A percentile compares a stretch with the other conserved stretches of the same genome.
Evolutionary conservation across 2,797 vertebrate species (phyloP).

Genomic region (Erpetoichthys calabaricus): DNA sequence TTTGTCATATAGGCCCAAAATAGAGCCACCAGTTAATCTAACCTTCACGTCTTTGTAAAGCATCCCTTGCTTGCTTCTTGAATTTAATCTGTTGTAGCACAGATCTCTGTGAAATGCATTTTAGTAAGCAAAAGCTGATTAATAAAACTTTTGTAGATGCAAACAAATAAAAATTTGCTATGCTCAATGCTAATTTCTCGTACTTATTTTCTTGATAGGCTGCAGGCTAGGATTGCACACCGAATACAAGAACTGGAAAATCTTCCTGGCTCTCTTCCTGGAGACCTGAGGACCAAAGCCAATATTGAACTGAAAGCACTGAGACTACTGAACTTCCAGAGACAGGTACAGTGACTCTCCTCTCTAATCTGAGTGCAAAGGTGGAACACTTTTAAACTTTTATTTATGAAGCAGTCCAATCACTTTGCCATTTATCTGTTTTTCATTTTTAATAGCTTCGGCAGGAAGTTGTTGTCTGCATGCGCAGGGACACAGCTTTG

Average conservation of each 20-base stretch:
- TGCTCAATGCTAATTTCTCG: too few relatives aligned
- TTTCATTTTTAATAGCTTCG: conserved; percentile 50
- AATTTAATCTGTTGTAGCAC: too few relatives aligned
- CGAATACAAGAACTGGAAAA: conserved; percentile 92
- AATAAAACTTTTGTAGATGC: too few relatives aligned
- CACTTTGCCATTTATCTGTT: background rate
- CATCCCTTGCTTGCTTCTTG: too few relatives aligned
- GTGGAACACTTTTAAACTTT: background rate
- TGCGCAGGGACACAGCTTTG: conserved; percentile 84
- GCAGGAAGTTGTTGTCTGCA: conserved; percentile 94
- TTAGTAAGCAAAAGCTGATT: too few relatives aligned
- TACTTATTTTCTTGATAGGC: conserved; percentile 30
- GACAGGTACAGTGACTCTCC: conserved; percentile 55
- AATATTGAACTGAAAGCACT: conserved; percentile 91
- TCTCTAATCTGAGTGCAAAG: too few relatives aligned
- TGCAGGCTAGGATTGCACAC: conserved; percentile 87
- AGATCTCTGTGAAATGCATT: too few relatives aligned
- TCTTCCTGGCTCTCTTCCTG: conserved; percentile 80
- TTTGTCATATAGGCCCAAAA: too few relatives aligned
- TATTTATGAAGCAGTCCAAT: background rate
- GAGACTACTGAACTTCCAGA: conserved; percentile 87
- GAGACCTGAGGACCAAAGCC: conserved; percentile 88
- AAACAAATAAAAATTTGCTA: background rate
- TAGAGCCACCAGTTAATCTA: too few relatives aligned
- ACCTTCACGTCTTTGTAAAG: too few relatives aligned